Evolutionary conservation across 2,888 invertebrate genomes (phyloP).

Genomic region (Erebia palarica): DNA sequence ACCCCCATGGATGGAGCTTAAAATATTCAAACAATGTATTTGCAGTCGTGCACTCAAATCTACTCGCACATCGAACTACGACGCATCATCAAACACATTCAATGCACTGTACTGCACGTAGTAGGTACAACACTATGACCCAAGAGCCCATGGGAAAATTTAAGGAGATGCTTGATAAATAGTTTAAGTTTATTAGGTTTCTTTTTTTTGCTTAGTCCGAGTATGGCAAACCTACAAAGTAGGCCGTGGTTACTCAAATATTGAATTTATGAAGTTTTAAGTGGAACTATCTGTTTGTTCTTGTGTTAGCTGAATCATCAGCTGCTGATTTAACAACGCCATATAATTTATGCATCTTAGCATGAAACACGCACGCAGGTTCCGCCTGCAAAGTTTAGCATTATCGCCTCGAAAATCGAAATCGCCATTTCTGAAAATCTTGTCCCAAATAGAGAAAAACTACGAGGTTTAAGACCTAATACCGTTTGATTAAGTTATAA

Average conservation of each 20-base stretch:
- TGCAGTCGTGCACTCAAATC: conserved; percentile 15
- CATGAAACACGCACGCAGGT: too few relatives aligned
- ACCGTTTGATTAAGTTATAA: too few relatives aligned
- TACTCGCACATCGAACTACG: conserved; percentile 1
- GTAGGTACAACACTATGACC: conserved; percentile 10
- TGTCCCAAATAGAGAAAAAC: too few relatives aligned
- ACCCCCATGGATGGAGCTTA: neutral
- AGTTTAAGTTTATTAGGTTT: neutral
- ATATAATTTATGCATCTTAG: too few relatives aligned
- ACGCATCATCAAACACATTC: conserved; percentile 19
- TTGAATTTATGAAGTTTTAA: neutral
- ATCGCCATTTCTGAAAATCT: too few relatives aligned
- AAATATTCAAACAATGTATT: conserved; percentile 21
- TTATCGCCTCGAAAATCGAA: too few relatives aligned
- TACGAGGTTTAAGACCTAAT: too few relatives aligned
- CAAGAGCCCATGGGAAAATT: neutral
- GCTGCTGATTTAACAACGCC: too few relatives aligned
- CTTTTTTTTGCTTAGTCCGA: neutral
- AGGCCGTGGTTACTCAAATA: neutral
- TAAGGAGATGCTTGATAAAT: neutral
- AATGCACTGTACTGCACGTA: conserved; percentile 3
- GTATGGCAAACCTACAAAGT: neutral
- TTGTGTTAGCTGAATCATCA: too few relatives aligned
- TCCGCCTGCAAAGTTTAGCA: too few relatives aligned
- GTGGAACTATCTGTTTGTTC: neutral